These are phyloP conservation scores for Rhea americana DNA, from an alignment of 2,113 vertebrate species.

Conservation along the genomic window DNA sequence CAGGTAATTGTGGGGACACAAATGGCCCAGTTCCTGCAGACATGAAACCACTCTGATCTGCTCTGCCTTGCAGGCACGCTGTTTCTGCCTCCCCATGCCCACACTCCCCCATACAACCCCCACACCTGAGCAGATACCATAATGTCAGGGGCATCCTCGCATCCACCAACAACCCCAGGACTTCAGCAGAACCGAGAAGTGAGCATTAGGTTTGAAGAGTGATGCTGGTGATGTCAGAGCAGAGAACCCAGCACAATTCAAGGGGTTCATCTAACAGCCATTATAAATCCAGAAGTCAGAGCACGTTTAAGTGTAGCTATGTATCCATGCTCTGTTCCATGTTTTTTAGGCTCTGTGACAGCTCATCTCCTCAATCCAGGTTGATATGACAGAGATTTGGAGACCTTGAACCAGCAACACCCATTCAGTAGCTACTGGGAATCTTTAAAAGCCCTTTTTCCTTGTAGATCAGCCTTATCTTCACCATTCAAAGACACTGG, in stretches of 20 bases:
- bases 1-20: not conserved
- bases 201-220: not conserved
- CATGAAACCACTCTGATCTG: fast-evolving
- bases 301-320: not conserved
- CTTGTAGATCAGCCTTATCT: not conserved
- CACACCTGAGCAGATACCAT: not conserved
- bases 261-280: not conserved
- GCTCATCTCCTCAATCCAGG: not conserved
- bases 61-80: not conserved
- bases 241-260: not conserved
- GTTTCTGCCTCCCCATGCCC: not conserved
- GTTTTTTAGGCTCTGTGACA: not conserved
- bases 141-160: not conserved
- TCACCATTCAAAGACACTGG: not conserved
- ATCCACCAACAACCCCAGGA: not conserved
- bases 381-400: not conserved
- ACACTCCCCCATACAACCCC: not conserved
- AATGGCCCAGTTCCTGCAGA: not conserved
- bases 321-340: not conserved
- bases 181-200: not conserved
- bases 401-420: constrained; percentile 15
- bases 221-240: not conserved
- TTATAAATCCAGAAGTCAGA: not conserved
- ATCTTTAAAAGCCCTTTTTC: constrained; percentile 15
- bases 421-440: not conserved